A percentile compares a stretch with the other conserved stretches of the same genome.
phyloP scores from a whole-genome alignment of 1,140 invertebrate species.

The Leguminivora glycinivorella region DNA sequence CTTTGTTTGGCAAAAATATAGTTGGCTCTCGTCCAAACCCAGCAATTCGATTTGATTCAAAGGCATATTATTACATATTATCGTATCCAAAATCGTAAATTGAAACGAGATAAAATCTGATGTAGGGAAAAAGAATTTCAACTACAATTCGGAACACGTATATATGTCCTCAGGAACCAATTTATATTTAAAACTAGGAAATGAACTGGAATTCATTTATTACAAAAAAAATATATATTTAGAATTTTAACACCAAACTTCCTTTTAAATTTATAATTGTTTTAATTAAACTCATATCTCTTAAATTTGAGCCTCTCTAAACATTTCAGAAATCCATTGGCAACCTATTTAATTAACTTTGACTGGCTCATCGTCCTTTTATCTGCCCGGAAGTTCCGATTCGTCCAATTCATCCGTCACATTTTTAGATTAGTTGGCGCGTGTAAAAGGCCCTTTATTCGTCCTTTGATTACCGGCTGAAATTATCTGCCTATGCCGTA shows the following conservation, averaged over 20 bases:
- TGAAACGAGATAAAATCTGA: no score
- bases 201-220: not conserved
- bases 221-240: not conserved
- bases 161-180: no score
- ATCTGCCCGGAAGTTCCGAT: conserved; percentile 9
- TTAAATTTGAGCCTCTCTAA: not conserved
- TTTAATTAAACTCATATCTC: conserved; percentile 1
- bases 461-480: conserved; percentile 54
- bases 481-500: conserved; percentile 36
- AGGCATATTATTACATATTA: not conserved
- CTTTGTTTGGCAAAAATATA: not conserved
- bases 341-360: conserved; percentile 28
- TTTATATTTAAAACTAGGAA: no score
- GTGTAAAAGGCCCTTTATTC: conserved; percentile 45
- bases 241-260: not conserved
- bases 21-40: not conserved
- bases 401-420: conserved; percentile 42
- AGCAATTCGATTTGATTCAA: not conserved
- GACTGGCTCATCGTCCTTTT: conserved; percentile 18
- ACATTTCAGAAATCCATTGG: conserved; percentile 20
- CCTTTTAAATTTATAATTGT: not conserved
- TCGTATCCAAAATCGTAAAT: no score
- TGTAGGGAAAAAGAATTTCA: no score
- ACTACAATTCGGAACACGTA: no score
- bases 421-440: conserved; percentile 39